Percentiles rank a stretch among this genome's conserved stretches.
Conservation (phyloP, 30 jellyfish, hydroid and myxozoan genomes). For the Cassiopea andromeda region DNA sequence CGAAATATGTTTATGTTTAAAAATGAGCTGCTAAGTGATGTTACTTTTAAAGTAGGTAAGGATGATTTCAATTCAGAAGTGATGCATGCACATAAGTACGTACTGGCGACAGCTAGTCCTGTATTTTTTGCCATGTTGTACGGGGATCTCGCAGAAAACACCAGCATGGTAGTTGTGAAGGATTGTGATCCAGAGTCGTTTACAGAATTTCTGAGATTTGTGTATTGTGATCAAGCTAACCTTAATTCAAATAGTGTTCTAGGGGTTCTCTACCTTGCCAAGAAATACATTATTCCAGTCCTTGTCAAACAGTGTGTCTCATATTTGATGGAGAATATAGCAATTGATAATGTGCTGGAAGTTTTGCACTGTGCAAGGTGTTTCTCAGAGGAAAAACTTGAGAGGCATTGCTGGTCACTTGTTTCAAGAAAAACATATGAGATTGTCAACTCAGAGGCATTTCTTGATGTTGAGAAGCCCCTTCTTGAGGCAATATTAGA, state of each 20-base stretch:
- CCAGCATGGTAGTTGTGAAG: conserved; percentile 62
- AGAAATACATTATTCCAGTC: conserved; percentile 91
- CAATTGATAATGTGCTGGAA: conserved; percentile 85
- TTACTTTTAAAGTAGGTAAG: conserved; percentile 78
- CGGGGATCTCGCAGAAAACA: conserved; percentile 80
- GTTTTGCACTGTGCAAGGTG: conserved; percentile 93
- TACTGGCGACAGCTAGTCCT: conserved; percentile 96
- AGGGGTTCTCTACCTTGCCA: conserved; percentile 87
- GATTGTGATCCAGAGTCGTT: conserved; percentile 97
- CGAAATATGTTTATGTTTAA: conserved; percentile 90
- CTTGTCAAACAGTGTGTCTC: conserved; percentile 86
- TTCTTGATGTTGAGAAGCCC: conserved; percentile 74
- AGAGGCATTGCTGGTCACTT: conserved; percentile 95
- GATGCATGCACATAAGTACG: conserved; percentile 92
- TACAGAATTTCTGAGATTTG: conserved; percentile 84
- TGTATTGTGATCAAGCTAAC: conserved; percentile 86
- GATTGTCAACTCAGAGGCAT: conserved; percentile 73
- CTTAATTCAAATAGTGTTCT: conserved; percentile 74
- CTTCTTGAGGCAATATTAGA: conserved; percentile 57
- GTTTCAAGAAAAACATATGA: conserved; percentile 83
- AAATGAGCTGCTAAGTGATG: conserved; percentile 89
- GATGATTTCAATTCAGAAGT: conserved; percentile 32
- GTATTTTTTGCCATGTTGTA: conserved; percentile 95
- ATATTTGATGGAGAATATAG: conserved; percentile 85
- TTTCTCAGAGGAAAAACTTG: conserved; percentile 86